Base-by-base conservation (phyloP, 2,113 vertebrate genomes). In the Erpornis zantholeuca region DNA sequence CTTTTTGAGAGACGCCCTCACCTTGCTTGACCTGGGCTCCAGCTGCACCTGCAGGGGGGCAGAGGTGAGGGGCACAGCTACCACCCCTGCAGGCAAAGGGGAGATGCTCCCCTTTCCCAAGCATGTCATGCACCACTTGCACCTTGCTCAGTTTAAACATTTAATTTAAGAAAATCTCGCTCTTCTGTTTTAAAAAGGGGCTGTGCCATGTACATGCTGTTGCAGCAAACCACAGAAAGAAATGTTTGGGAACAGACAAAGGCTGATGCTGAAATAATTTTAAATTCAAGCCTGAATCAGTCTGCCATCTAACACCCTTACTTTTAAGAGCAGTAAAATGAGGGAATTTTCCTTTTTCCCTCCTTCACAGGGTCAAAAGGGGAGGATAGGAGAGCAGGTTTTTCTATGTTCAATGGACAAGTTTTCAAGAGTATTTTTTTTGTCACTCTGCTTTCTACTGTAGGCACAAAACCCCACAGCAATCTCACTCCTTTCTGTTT, bases 401-500 rank as follows among this genome's bases (percentile, higher is more conserved):
- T 73, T 76, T 8, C 25, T 33, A 9, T 11, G 36, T 12, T 56
- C 28, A 11, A 11, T 0, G 3, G 31, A 11, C 20, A 61, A 50
- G 54, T 76, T 65, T 61, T 45, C 35, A 49, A 29, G 5, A 40
- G 18, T 22, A 15, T 42, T 59, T 68, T 53, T 89, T 75, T 27
- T 17, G 29, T n/a, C 14, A 28, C 18, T 17, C 17, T 49, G 56
- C 47, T 66, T 70, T 64, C 10, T 33, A 50, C 20, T 3, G 1
- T 1, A 11, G 8, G 35, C 23, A 10, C 7, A 12, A 72, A 83
- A 50, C 6, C 23, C 3, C 3, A 7, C 0, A 4, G 49, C 28
- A 49, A n/a, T 19, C 10, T 47, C 36, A 0, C 14, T 53, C 21
- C 33, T 63, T 18, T 16, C 6, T 44, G 33, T 19, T 31, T 24